Base-by-base conservation (phyloP, 37 sponge, comb jelly and placozoan genomes). In the Amphimedon queenslandica region DNA sequence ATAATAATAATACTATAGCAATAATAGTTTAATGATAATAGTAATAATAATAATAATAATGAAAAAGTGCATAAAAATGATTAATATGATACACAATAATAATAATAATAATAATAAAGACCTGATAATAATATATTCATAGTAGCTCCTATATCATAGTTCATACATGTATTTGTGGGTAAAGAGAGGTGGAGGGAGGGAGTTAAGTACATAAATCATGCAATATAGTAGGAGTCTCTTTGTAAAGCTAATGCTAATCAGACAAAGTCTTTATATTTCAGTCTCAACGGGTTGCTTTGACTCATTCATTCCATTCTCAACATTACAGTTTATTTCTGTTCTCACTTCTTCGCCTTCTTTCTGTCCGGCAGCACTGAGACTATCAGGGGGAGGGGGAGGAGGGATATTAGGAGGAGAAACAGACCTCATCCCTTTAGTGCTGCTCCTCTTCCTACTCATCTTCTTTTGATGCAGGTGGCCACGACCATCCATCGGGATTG, bases 331-430 rank as follows among this genome's bases (percentile, higher is more conserved):
- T 8, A 47, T 8, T 47, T 47, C 13, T 47, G 13, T 8, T 47
- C 53, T 47, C 53, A 47, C 53, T 47, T 47, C 13, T 8, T 47
- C 13, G 13, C 13, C 53, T 47, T 47, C 53, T 18, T 47, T 13
- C 53, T 47, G 53, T 47, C 13, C 53, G 8, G 53, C 8, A 18
- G 53, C 13, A 18, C 13, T 47, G 8, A 47, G 13, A n/a, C n/a
- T 47, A 37, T 24, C 27, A 30, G 83, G 83, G 37, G 84, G 84
- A 66, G 84, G 84, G 27, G 84, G 82, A 33, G 82, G 82, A 32
- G 82, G 84, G 24, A 57, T 23, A 39, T 77, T 77, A 32, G 84
- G 84, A 16, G 84, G 84, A 5, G 84, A 84, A 4, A 77, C 78
- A 56, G 76, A 75, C 20, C 84, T 53, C 36, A 55, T 11, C 5